Percentiles rank a stretch among this genome's conserved stretches.
phyloP scores from a whole-genome alignment of 1,140 invertebrate species.

The Cydia pomonella region DNA sequence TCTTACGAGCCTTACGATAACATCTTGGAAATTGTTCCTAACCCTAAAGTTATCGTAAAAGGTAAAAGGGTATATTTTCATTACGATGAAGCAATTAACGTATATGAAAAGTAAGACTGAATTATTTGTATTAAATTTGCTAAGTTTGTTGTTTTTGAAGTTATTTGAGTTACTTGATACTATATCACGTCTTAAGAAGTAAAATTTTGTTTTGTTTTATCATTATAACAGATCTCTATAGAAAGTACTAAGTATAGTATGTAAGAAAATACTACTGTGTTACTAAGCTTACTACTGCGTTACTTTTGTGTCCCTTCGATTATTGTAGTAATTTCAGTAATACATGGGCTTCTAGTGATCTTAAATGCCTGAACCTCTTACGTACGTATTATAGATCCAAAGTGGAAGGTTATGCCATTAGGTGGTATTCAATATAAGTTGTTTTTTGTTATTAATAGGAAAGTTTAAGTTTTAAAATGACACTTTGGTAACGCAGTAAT shows the following conservation, averaged over 20 bases:
- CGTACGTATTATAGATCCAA: not conserved
- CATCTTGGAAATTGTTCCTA: slow-evolving; percentile 33
- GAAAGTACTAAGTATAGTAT: not conserved
- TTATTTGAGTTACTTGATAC: not conserved
- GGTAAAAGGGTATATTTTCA: slow-evolving; percentile 32
- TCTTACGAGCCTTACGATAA: slow-evolving; percentile 32
- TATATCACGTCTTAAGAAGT: slow-evolving; percentile 1
- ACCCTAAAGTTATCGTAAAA: slow-evolving; percentile 22
- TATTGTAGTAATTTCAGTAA: slow-evolving; percentile 1
- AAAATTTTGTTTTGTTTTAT: not conserved
- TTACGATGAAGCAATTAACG: slow-evolving; percentile 27
- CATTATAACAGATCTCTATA: slow-evolving; percentile 4
- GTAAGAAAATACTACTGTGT: slow-evolving; percentile 4
- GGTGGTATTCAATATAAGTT: not conserved
- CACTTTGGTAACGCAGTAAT: slow-evolving; percentile 3
- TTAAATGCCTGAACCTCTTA: not conserved
- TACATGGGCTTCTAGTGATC: not conserved
- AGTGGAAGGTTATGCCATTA: too few species aligned
- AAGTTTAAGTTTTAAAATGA: not conserved
- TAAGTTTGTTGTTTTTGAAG: slow-evolving; percentile 1
- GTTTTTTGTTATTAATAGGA: slow-evolving; percentile 19
- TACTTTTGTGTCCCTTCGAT: slow-evolving; percentile 1
- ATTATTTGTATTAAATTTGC: slow-evolving; percentile 8
- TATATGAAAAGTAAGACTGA: slow-evolving; percentile 34
- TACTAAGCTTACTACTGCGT: slow-evolving; percentile 1